These are phyloP conservation scores for Agrotis clavis DNA, from an alignment of 2,888 invertebrate genomes.

Conservation along the genomic window DNA sequence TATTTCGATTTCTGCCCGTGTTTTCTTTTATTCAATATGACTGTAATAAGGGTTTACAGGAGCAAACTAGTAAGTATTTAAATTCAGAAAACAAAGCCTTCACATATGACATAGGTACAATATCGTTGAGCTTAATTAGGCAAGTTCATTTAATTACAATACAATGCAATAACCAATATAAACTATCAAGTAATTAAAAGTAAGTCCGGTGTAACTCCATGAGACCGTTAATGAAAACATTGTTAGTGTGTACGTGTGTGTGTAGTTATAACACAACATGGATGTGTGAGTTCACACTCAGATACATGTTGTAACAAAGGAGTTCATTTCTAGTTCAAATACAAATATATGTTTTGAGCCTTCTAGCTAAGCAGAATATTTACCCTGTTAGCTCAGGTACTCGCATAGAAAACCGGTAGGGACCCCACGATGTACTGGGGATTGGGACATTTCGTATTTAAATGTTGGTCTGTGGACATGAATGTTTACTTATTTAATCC, in stretches of 20 bases:
- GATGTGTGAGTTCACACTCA: conserved; percentile 12
- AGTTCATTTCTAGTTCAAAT: conserved; percentile 62
- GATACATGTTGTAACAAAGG: conserved; percentile 37
- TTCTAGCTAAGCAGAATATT: conserved; percentile 46
- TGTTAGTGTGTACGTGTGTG: conserved; percentile 13
- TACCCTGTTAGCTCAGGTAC: conserved; percentile 57
- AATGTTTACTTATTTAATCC: conserved; percentile 29
- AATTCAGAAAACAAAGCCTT: conserved; percentile 13
- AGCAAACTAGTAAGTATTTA: neutral
- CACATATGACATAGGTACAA: neutral
- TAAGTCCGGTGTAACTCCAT: conserved; percentile 27
- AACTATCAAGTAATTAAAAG: conserved; percentile 55
- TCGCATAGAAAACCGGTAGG: conserved; percentile 29
- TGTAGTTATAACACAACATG: conserved; percentile 14
- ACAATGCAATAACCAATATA: conserved; percentile 49
- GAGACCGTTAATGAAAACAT: conserved; percentile 44
- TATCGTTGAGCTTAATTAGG: conserved; percentile 17
- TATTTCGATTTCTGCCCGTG: neutral
- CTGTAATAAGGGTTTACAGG: neutral
- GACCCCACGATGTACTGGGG: conserved; percentile 18
- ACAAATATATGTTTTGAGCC: conserved; percentile 62
- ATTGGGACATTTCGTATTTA: conserved; percentile 24
- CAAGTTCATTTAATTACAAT: conserved; percentile 46
- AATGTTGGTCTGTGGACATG: conserved; percentile 2
- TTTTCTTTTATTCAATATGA: neutral